Percentiles rank a stretch among this genome's conserved stretches.
Evolutionary conservation across 2,113 vertebrate species (phyloP).

Genomic region (Mesitornis unicolor): DNA sequence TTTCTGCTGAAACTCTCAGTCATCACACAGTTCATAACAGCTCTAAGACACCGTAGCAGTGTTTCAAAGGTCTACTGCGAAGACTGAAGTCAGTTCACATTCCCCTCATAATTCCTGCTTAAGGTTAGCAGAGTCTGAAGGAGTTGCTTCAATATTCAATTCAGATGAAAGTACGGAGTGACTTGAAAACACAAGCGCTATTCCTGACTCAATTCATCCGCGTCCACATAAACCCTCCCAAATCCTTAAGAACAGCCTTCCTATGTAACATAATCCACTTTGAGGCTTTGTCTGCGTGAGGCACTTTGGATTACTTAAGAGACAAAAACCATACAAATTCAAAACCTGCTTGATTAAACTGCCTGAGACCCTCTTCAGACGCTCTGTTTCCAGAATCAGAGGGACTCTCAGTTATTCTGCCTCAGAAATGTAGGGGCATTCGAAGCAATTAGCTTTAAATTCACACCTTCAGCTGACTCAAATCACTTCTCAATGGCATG

Average conservation of each 20-base stretch:
- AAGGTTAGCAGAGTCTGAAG: not conserved
- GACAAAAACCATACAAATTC: not conserved
- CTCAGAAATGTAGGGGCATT: not conserved
- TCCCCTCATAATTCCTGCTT: not conserved
- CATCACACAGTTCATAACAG: not conserved
- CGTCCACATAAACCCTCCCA: not conserved
- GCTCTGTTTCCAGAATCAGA: not conserved
- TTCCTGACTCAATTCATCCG: not conserved
- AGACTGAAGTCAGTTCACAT: not conserved
- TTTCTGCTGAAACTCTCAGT: not conserved
- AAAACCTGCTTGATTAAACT: not conserved
- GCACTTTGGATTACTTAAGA: not conserved
- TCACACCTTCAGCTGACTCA: not conserved
- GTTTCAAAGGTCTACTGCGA: not conserved
- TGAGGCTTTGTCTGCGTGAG: not conserved
- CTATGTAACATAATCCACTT: conserved; percentile 31
- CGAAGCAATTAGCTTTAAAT: not conserved
- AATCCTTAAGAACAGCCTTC: conserved; percentile 24
- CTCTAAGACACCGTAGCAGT: not conserved
- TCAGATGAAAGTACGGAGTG: not conserved
- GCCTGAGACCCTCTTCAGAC: not conserved
- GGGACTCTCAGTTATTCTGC: not conserved
- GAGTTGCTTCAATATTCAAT: not conserved
- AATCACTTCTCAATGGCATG: not conserved
- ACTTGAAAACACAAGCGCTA: conserved; percentile 17